Percentiles rank a stretch among this genome's conserved stretches.
Conservation (phyloP, 2,113 vertebrate species). For the Eulemur macaco region DNA sequence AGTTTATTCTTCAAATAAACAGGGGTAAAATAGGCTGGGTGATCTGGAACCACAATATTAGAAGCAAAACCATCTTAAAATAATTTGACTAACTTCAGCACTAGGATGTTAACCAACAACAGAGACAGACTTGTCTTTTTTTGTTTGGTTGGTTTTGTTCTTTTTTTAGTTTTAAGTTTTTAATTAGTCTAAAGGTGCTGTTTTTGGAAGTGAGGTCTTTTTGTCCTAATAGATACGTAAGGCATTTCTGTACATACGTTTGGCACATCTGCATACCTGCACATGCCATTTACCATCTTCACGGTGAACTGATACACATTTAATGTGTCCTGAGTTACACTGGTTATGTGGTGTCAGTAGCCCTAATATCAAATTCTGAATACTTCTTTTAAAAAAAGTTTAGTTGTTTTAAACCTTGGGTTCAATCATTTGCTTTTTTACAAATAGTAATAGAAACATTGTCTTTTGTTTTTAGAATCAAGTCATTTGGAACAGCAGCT, state of each 20-base stretch:
- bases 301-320: not conserved
- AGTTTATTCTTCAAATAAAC: not conserved
- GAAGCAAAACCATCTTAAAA: not conserved
- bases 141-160: not conserved
- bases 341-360: not conserved
- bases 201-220: not conserved
- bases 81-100: not conserved
- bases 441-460: not conserved
- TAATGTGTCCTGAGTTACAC: not conserved
- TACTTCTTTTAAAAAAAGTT: not conserved
- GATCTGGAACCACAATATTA: not conserved
- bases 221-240: not conserved
- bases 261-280: not conserved
- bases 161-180: not conserved
- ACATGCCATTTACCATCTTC: not conserved
- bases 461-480: constrained; percentile 86
- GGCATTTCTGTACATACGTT: not conserved
- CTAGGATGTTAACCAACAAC: not conserved
- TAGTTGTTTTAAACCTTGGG: not conserved
- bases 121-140: not conserved
- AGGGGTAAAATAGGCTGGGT: not conserved
- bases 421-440: constrained; percentile 9
- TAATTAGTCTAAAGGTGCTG: not conserved
- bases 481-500: constrained; percentile 93
- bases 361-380: not conserved